Base-by-base conservation (phyloP, 2,888 invertebrate genomes). In the Anarsia innoxiella region DNA sequence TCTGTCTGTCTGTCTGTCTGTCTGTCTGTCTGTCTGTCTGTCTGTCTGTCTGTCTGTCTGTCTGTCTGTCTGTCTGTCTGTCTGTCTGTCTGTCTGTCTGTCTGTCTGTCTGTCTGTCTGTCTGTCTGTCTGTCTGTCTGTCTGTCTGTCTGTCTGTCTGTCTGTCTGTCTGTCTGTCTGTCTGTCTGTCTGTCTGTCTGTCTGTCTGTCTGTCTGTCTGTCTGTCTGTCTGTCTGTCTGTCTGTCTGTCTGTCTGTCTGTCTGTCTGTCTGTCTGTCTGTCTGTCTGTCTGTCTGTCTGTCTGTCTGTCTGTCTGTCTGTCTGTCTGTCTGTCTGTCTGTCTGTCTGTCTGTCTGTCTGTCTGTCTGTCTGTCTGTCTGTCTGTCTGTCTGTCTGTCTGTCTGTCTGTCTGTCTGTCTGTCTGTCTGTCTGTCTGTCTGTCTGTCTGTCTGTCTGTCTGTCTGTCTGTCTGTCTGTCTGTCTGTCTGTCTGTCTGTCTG, bases 1-100 rank as follows among this genome's bases (percentile, higher is more conserved):
- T 25, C 25, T 25, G 25, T 25, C 25, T 25, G 25, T 25, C 25
- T 25, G 25, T 25, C 25, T 25, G 25, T 25, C 25, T 25, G 25
- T 25, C 25, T 25, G 25, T 25, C 25, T 25, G 25, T 25, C 25
- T 25, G 25, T 25, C 25, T 25, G 25, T 25, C 25, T 25, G 25
- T 25, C 25, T 25, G 25, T 25, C 25, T 25, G 25, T 25, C 25
- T 25, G 25, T 25, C 25, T 25, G 25, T 25, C 25, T 25, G 25
- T 25, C 25, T 25, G 25, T 25, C 25, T 25, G 25, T 25, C 25
- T 25, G 25, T 25, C 25, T 25, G 25, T 25, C 25, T 25, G 25
- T 25, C 25, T 25, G 25, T 25, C 25, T 25, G 25, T 25, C 25
- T 25, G 25, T 25, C 25, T 25, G 25, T 25, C 25, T 25, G 25